These are phyloP conservation scores for Cyanistes caeruleus DNA, from an alignment of 2,113 vertebrate genomes.

Conservation along the genomic window DNA sequence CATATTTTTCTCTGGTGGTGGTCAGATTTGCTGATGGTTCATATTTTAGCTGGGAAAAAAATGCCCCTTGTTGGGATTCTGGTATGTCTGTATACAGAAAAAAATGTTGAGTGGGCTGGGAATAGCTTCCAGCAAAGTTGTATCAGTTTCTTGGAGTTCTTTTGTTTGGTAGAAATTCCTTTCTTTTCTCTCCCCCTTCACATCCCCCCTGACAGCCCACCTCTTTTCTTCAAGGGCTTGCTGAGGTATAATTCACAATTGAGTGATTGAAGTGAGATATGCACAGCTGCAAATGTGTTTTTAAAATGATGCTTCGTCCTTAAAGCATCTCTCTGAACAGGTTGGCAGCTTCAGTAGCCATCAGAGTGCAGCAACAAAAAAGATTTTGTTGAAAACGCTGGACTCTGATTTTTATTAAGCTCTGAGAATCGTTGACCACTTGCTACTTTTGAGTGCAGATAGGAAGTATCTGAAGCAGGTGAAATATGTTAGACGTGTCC, in stretches of 20 bases:
- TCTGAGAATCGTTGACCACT: neutral
- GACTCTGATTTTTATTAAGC: neutral
- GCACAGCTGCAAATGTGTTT: constrained; percentile 30
- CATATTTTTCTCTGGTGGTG: constrained; percentile 74
- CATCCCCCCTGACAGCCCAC: constrained; percentile 41
- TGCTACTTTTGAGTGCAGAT: neutral
- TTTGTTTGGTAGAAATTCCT: constrained; percentile 48
- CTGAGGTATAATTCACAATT: constrained; percentile 51
- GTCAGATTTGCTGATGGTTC: constrained; percentile 79
- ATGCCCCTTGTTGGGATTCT: constrained; percentile 48
- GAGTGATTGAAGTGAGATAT: constrained; percentile 1
- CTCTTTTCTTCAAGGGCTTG: neutral
- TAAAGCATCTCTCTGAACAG: neutral
- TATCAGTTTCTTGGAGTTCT: constrained; percentile 52
- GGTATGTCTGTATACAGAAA: constrained; percentile 53
- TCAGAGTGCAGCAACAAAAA: neutral
- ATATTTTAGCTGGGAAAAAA: constrained; percentile 75
- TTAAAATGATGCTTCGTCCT: neutral
- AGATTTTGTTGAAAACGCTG: neutral
- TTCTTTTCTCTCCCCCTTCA: neutral
- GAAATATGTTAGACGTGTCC: neutral
- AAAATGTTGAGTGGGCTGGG: constrained; percentile 67
- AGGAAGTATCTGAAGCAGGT: neutral
- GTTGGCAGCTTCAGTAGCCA: neutral
- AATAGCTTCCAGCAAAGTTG: constrained; percentile 36